Conservation (phyloP, 2,888 invertebrate genomes). For the Acrobasis repandana region DNA sequence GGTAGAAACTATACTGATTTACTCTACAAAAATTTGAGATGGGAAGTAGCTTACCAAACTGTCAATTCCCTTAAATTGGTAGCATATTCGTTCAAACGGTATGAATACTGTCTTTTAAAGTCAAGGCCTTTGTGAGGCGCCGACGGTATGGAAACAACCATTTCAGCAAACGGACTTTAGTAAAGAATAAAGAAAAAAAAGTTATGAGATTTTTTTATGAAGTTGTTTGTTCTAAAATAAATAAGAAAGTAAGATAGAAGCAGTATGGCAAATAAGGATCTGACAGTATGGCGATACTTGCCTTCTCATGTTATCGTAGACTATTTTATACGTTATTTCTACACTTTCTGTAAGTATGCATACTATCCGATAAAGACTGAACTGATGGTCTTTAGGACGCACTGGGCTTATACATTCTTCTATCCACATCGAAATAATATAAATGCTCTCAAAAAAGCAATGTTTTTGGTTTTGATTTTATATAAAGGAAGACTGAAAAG, state of each 20-base stretch:
- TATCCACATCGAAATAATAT: neutral
- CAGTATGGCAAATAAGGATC: too few relatives aligned
- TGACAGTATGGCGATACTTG: too few relatives aligned
- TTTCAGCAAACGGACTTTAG: too few relatives aligned
- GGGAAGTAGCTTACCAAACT: neutral
- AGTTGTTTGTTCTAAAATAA: too few relatives aligned
- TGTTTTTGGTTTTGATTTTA: neutral
- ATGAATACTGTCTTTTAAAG: too few relatives aligned
- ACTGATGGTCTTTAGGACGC: neutral
- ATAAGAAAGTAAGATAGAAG: too few relatives aligned
- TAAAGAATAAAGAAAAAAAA: too few relatives aligned
- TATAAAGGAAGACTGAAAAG: conserved; percentile 2
- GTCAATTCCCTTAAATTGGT: neutral
- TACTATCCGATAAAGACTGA: neutral
- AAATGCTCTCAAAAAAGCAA: conserved; percentile 11
- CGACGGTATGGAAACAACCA: too few relatives aligned
- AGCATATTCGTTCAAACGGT: too few relatives aligned
- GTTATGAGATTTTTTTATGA: too few relatives aligned
- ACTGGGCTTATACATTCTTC: neutral
- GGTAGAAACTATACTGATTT: neutral
- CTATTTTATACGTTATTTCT: neutral
- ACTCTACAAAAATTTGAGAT: neutral
- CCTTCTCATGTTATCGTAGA: neutral
- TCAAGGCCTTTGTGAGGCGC: too few relatives aligned
- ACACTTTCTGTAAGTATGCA: neutral